Evolutionary conservation across 2,888 invertebrate genomes (phyloP), one percentile per base, ranked within the genome.

Genomic region (Sipha maydis): DNA sequence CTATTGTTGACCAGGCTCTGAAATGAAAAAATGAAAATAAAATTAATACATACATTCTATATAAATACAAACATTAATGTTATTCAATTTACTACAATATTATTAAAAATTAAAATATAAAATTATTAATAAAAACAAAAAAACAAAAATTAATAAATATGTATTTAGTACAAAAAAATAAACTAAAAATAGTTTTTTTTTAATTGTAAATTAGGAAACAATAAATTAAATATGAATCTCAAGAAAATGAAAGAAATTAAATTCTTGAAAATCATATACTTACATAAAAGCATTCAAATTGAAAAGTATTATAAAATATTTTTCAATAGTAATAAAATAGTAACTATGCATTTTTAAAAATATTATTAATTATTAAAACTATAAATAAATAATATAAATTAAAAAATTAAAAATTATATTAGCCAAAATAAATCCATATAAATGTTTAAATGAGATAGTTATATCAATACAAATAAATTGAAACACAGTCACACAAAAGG

Each of bases 1-100:
- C 79, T 86, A 86, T 86, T 61, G 14, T 61, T 86, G 86, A 28
- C 54, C 79, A 3, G 86, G 71, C 73, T 86, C 86, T 86, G 56
- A 73, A 85, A 79, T n/a, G 3, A 48, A 69, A 38, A 54, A 31
- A 67, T 48, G 0, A 48, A 28, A 48, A 31, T 34, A 76, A n/a
- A 67, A 76, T 25, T 67, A 38, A 28, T 8, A n/a, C 9, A 8
- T 19, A 48, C 14, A 48, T 31, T 9, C 9, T 19, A 17, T 41
- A 82, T 28, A 73, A 75, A 75, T 25, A 8, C 14, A 83, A 69
- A 34, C 54, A 41, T 41, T 9, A 54, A 54, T 31, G 21, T 41
- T 14, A 83, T n/a, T 56, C 25, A 78, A 54, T 78, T 31, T 8
- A 38, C 11, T 38, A 38, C 19, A 67, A 67, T 25, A 61, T 25